A percentile compares a stretch with the other conserved stretches of the same genome.
Evolutionary conservation across 2,113 vertebrate genomes (phyloP).

Genomic region (Potamarius usumacintae): DNA sequence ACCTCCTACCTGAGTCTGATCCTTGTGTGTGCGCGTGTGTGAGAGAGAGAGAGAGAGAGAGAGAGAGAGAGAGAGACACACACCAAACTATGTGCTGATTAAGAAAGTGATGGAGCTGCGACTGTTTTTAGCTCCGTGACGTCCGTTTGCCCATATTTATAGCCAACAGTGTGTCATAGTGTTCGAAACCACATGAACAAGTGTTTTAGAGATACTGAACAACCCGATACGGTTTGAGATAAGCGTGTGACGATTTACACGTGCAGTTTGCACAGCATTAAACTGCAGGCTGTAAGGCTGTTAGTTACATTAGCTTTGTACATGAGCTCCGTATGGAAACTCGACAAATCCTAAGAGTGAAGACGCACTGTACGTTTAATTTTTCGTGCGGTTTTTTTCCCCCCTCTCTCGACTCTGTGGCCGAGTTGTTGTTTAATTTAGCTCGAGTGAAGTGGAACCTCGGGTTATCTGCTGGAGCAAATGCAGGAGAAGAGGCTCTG

Average conservation of each 20-base stretch:
- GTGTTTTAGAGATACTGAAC: neutral
- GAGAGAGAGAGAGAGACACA: too few species aligned
- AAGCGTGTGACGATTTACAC: neutral
- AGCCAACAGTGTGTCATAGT: neutral
- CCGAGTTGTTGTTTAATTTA: constrained; percentile 31
- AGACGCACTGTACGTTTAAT: neutral
- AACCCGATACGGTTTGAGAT: neutral
- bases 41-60: too few species aligned
- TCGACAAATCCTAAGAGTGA: neutral
- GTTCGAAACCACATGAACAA: neutral
- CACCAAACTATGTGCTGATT: neutral
- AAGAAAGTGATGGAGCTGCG: neutral
- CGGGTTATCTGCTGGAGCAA: neutral
- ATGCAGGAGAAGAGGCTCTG: constrained; percentile 44
- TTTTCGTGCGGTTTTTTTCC: too few species aligned
- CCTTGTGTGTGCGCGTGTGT: neutral
- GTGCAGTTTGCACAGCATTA: neutral
- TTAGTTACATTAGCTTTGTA: neutral
- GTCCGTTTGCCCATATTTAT: constrained; percentile 2
- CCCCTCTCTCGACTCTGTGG: neutral
- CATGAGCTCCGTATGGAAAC: neutral
- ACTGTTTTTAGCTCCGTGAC: neutral
- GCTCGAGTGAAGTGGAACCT: constrained; percentile 2
- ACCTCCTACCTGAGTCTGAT: neutral
- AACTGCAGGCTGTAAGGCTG: too few species aligned